A percentile compares a stretch with the other conserved stretches of the same genome.
Evolutionary conservation across 92 coral and sea anemone genomes (phyloP).

Genomic region (Paragorgia papillata): DNA sequence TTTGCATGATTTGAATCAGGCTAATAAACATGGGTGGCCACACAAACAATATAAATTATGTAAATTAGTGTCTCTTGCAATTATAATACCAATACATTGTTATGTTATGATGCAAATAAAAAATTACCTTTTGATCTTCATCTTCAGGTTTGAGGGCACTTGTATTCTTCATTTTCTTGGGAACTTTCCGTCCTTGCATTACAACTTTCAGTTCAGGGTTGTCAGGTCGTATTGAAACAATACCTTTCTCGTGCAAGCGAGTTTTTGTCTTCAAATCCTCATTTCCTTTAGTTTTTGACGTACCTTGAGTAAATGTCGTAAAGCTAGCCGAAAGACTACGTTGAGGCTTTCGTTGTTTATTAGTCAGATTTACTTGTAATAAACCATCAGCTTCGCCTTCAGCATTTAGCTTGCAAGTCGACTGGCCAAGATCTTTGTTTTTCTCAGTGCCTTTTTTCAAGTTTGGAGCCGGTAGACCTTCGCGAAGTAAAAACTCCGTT

Average conservation of each 20-base stretch:
- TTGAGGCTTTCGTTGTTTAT: neutral
- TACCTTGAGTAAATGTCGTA: neutral
- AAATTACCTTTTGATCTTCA: slow-evolving; percentile 32
- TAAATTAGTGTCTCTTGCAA: too few relatives aligned
- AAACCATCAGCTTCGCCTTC: neutral
- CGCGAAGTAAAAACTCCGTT: slow-evolving; percentile 52
- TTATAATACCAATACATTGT: too few relatives aligned
- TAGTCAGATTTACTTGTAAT: neutral
- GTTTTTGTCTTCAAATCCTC: slow-evolving; percentile 31
- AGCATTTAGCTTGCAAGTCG: neutral
- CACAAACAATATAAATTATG: too few relatives aligned
- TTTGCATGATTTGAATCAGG: too few relatives aligned
- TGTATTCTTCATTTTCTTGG: too few relatives aligned
- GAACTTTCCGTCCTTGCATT: slow-evolving; percentile 76
- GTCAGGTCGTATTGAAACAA: slow-evolving; percentile 35
- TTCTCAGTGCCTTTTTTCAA: neutral
- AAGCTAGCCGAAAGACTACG: too few relatives aligned
- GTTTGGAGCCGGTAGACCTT: slow-evolving; percentile 11
- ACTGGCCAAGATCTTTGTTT: neutral
- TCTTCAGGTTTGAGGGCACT: slow-evolving; percentile 21
- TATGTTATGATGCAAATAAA: too few relatives aligned
- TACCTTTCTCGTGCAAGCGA: slow-evolving; percentile 30
- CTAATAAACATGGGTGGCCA: too few relatives aligned
- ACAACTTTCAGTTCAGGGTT: slow-evolving; percentile 79
- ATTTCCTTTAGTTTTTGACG: neutral